phyloP scores from a whole-genome alignment of 2,113 vertebrate genomes.

The Leucopsar rothschildi region DNA sequence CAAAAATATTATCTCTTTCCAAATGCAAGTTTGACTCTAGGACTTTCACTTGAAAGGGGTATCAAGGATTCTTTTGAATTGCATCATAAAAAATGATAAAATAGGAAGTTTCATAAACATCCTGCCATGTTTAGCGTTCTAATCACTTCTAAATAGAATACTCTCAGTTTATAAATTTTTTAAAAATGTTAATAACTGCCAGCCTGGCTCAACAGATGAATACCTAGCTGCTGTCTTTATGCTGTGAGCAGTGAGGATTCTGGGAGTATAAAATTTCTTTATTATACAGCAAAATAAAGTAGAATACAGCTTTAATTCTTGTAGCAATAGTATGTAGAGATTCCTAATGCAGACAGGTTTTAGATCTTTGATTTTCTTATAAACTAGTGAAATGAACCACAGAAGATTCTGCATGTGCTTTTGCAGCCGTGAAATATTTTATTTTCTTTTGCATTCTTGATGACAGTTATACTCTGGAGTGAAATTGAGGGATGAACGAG shows the following conservation, averaged over 20 bases:
- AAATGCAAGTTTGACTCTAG: not conserved
- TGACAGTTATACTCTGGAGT: not conserved
- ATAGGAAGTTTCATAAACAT: not conserved
- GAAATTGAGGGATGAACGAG: rapidly evolving
- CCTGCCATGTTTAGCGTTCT: not conserved
- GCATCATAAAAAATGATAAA: not conserved
- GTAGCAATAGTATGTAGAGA: not conserved
- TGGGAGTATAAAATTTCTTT: not conserved
- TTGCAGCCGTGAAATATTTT: not conserved
- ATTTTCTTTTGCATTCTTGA: not conserved
- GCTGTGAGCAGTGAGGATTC: not conserved
- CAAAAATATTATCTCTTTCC: not conserved
- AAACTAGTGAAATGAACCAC: not conserved
- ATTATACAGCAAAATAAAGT: not conserved
- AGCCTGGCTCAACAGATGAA: not conserved
- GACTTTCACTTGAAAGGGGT: not conserved
- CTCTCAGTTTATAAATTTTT: not conserved
- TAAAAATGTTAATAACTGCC: not conserved
- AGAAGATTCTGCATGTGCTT: not conserved
- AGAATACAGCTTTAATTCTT: not conserved
- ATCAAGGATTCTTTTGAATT: not conserved
- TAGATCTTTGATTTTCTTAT: not conserved
- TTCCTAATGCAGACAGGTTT: not conserved
- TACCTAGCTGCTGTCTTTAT: not conserved
- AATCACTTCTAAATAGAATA: not conserved